Base-by-base conservation (phyloP, 1,140 invertebrate species). In the Drosophila pectinifera region DNA sequence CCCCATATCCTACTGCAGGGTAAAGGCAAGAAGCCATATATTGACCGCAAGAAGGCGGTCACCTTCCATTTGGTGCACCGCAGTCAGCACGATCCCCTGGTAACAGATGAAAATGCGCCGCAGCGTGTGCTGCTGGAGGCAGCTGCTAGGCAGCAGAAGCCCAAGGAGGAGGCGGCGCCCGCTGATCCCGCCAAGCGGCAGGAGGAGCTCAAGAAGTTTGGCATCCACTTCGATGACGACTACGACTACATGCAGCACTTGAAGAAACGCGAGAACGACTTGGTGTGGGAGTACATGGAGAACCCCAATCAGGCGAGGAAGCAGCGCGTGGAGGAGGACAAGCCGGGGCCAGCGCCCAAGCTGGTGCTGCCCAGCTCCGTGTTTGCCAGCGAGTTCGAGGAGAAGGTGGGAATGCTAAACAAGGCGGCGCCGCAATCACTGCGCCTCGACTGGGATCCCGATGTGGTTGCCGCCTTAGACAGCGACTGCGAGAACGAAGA, bases 201-300 rank as follows among this genome's bases (percentile, higher is more conserved):
- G 83, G 95, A 97, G 82, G 97, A 98, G 82, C 95, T 97, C 80
- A 92, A 94, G 26, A 98, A 98, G 92, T 99, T 95, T 95, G 98
- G 98, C n/a, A 96, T 99, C 55, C 98, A 96, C 91, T 99, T 95
- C 93, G 97, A 99, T 91, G 98, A 99, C 93, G 97, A 99, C 77
- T 99, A 99, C 91, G 95, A 99, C 91, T 99, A 99, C 91, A 92
- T 99, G 68, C 97, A 99, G 92, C 98, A 99, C 94, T 93, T 99
- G 48, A 95, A 95, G 85, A 96, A 97, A 80, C 74, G 88, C 0
- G 91, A 91, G 43, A 80, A 90, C 16, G 88, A 91, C 51, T 74
- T 91, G 4, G 90, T 92, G 14, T 92, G 92, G 91, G 92, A 92
- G 43, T 91, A 90, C 48, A 90, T 92, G 55, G 90, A 86, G 55